Base-by-base conservation (phyloP, 1,140 invertebrate species). In the Drosophila rhopaloa region DNA sequence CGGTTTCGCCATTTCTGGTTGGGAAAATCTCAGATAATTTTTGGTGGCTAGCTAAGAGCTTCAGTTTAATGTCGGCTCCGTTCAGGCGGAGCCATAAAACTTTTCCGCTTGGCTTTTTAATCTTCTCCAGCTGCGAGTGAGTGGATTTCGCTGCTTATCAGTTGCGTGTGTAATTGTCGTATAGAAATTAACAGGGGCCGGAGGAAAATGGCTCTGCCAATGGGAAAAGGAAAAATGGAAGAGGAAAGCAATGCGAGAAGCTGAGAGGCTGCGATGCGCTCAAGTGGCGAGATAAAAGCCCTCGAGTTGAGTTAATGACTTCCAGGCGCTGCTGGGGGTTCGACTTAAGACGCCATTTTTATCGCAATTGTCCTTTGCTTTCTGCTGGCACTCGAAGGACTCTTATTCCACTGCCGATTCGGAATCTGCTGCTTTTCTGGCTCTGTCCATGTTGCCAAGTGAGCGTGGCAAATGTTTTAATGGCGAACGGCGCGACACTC, bases 311-410 rank as follows among this genome's bases (percentile, higher is more conserved):
- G 80, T 89, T 88, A 88, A 88, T 88, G 83, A 88, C 83, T 88
- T 80, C 60, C 79, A 75, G 47, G 56, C 78, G 35, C 81, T 50
- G 78, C 43, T 79, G 82, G 79, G 74, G 76, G 77, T 58, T 62
- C 63, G 68, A 84, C 84, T 88, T 84, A 88, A 89, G 84, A 88
- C 84, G 84, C 84, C 84, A 88, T 88, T 89, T 89, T 88, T 79
- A 71, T 79, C 70, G 37, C 65, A 71, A 56, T 78, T 76, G 76
- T 71, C 75, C 56, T 50, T 60, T 56, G 56, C 50, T 19, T 54
- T 72, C 47, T 62, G 56, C 55, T 41, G 50, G 41, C 56, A 47
- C 67, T 62, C 56, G 35, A 55, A 55, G 62, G 62, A 47, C 66
- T 62, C 58, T 53, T 56, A 29, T 51, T 41, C 60, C 51, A 60